Evolutionary conservation across 2,113 vertebrate species (phyloP).

Genomic region (Aythya baeri): DNA sequence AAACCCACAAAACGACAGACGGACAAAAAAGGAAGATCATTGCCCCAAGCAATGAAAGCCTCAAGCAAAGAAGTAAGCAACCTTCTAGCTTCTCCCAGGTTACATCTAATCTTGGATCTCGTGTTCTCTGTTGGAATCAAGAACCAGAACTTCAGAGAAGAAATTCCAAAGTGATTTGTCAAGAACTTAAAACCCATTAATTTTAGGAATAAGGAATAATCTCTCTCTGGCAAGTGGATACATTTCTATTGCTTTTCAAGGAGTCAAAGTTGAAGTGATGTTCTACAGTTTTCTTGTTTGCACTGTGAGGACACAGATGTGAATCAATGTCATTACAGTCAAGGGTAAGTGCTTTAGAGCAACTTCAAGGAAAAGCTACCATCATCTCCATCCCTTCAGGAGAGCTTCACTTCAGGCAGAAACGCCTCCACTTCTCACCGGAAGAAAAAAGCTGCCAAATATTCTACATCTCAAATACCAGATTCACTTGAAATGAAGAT

Average conservation of each 20-base stretch:
- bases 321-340: background rate
- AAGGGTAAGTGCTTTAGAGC: background rate
- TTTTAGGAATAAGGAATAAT: slow-evolving; percentile 2
- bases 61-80: background rate
- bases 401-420: background rate
- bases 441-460: background rate
- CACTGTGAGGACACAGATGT: background rate
- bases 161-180: slow-evolving; percentile 29
- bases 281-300: background rate
- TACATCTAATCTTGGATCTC: background rate
- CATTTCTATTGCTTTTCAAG: background rate
- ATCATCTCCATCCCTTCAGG: background rate
- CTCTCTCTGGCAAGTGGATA: background rate
- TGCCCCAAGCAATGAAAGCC: background rate
- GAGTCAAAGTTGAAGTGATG: background rate
- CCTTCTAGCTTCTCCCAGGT: background rate
- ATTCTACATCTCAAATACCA: background rate
- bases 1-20: background rate
- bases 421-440: background rate
- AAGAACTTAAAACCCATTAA: slow-evolving; percentile 16
- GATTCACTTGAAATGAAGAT: background rate
- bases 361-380: background rate
- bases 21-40: background rate
- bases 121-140: background rate
- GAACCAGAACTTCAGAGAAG: background rate